Evolutionary conservation across 2,797 vertebrate genomes (phyloP).

Genomic region (Monodelphis domestica): DNA sequence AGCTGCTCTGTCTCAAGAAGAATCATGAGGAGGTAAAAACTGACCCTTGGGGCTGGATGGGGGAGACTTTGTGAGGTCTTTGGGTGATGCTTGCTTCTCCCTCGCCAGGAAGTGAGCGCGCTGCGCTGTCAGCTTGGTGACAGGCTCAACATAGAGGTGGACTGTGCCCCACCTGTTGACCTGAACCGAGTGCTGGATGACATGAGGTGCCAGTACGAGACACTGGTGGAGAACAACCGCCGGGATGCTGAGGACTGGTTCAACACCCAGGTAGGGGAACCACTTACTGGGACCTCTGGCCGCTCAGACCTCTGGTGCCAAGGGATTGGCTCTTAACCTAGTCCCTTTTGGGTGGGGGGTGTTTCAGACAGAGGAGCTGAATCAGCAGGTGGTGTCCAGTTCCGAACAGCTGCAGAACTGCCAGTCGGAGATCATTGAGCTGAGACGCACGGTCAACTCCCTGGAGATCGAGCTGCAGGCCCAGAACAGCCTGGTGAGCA

Average conservation of each 20-base stretch:
- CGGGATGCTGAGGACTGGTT: slow-evolving; percentile 81
- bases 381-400: slow-evolving; percentile 78
- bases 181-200: slow-evolving; percentile 79
- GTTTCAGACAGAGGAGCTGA: slow-evolving; percentile 79
- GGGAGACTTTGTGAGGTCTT: background rate
- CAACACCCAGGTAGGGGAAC: slow-evolving; percentile 68
- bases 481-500: slow-evolving; percentile 81
- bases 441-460: slow-evolving; percentile 70
- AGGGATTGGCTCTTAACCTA: background rate
- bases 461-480: slow-evolving; percentile 81
- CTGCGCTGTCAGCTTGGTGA: slow-evolving; percentile 79
- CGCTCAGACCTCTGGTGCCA: background rate
- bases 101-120: slow-evolving; percentile 76
- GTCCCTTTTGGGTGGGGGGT: background rate
- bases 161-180: slow-evolving; percentile 77
- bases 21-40: slow-evolving; percentile 81
- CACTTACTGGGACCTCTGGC: background rate
- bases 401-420: slow-evolving; percentile 76
- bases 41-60: background rate
- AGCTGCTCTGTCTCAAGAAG: slow-evolving; percentile 76
- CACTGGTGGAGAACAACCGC: slow-evolving; percentile 79
- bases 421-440: slow-evolving; percentile 77
- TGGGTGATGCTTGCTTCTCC: background rate
- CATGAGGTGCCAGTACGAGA: slow-evolving; percentile 81
- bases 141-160: slow-evolving; percentile 79